phyloP scores from a whole-genome alignment of 2,888 invertebrate species.

The Azorinus chamasolen region DNA sequence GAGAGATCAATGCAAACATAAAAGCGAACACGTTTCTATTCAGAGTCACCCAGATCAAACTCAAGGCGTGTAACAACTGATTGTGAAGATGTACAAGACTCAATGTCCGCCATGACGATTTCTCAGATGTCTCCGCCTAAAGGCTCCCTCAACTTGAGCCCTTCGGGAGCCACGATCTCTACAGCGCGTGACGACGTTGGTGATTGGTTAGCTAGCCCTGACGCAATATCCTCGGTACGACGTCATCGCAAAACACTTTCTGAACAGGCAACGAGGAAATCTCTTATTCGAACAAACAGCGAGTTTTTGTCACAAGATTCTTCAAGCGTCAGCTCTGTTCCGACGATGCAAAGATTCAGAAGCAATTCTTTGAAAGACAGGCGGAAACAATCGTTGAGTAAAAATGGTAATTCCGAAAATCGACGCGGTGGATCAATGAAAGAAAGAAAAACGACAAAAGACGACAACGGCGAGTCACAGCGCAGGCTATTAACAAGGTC shows the following conservation, averaged over 20 bases:
- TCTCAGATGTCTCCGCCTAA: slow-evolving; percentile 17
- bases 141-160: background rate
- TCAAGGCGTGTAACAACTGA: slow-evolving; percentile 20
- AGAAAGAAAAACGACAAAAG: slow-evolving; percentile 36
- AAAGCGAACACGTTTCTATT: too few species aligned
- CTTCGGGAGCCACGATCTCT: background rate
- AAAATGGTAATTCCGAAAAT: background rate
- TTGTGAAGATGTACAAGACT: slow-evolving; percentile 51
- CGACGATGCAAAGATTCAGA: slow-evolving; percentile 30
- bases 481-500: slow-evolving; percentile 34
- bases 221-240: slow-evolving; percentile 57
- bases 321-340: background rate
- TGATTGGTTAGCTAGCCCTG: slow-evolving; percentile 56
- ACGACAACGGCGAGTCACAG: background rate
- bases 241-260: slow-evolving; percentile 51
- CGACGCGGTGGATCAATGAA: slow-evolving; percentile 55
- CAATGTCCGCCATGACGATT: slow-evolving; percentile 33
- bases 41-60: too few species aligned
- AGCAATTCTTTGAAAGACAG: slow-evolving; percentile 51
- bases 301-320: slow-evolving; percentile 6
- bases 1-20: too few species aligned
- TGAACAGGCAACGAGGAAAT: slow-evolving; percentile 39
- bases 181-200: slow-evolving; percentile 28
- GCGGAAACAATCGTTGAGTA: slow-evolving; percentile 3
- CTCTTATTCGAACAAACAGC: slow-evolving; percentile 20